Base-by-base conservation (phyloP, 2,888 invertebrate species). In the Dioctria linearis region DNA sequence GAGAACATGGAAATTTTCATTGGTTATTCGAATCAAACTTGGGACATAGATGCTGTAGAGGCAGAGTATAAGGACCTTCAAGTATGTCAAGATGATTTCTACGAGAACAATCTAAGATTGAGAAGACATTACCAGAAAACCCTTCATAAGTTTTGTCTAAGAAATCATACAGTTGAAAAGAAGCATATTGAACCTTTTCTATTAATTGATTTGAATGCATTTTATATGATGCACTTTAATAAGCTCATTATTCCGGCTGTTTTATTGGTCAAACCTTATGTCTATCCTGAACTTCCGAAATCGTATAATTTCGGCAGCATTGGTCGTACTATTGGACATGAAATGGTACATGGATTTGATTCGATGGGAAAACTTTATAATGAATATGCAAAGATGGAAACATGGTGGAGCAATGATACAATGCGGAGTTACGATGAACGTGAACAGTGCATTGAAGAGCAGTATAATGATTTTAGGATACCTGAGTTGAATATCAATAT, bases 281-380 rank as follows among this genome's bases (percentile, higher is more conserved):
- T 40, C 6, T 66, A 78, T 49, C 78, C 65, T 6, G 51, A 66
- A 5, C 13, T 66, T 9, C 78, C 78, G 51, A 65, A 78, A 37
- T 49, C 66, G 3, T 54, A 51, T 9, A 78, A 78, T 51, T 78
- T 51, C 51, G 95, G 95, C n/a, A 94, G 94, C 3, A 95, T 96
- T 80, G 96, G 96, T 2, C 95, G 94, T 85, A 94, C 95, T 4
- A 95, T 95, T 84, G 95, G 95, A 0, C 96, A 96, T 87, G 96
- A 96, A 90, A 95, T 96, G 79, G 95, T 95, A 0, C 96, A 96
- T 86, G 95, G 95, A 4, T 95, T 95, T 85, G 95, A 95, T 86
- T 94, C 94, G 85, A 93, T 93, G 39, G 95, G 97, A 75, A 92
- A 96, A 80, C 95, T 96, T 85, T 91, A 95, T 82, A 97, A 96